Percentiles rank a stretch among this genome's conserved stretches.
Evolutionary conservation across 2,797 vertebrate species (phyloP).

Genomic region (Enteromius trimaculatus): DNA sequence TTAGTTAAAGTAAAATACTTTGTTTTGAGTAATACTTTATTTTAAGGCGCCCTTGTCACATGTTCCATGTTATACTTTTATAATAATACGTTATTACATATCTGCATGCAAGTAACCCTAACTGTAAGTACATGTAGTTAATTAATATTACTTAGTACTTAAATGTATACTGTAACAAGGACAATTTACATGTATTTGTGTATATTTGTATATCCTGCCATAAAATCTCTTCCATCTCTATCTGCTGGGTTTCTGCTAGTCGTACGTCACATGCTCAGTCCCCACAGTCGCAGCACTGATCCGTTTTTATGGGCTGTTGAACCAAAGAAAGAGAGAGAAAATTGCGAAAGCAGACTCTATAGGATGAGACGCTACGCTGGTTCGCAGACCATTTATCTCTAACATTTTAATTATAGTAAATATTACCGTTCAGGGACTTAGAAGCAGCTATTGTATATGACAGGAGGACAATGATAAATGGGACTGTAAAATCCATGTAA

Average conservation of each 20-base stretch:
- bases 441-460: slow-evolving; percentile 4
- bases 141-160: no score
- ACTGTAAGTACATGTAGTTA: background rate
- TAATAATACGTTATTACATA: background rate
- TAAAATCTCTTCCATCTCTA: slow-evolving; percentile 76
- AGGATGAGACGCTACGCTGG: background rate
- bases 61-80: background rate
- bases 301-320: slow-evolving; percentile 79
- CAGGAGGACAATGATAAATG: slow-evolving; percentile 25
- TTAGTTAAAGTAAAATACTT: background rate
- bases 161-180: background rate
- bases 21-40: background rate
- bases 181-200: background rate
- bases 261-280: slow-evolving; percentile 72
- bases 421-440: slow-evolving; percentile 26
- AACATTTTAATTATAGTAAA: slow-evolving; percentile 63
- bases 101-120: background rate
- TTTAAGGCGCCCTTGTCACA: background rate
- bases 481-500: slow-evolving; percentile 9
- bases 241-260: slow-evolving; percentile 68
- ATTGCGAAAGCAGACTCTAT: slow-evolving; percentile 1
- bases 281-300: slow-evolving; percentile 72
- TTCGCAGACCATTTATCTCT: slow-evolving; percentile 46
- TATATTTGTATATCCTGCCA: slow-evolving; percentile 72
- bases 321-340: slow-evolving; percentile 60